Evolutionary conservation across 2,888 invertebrate genomes (phyloP).

Genomic region (Kuschelorhynchus macadamiae): DNA sequence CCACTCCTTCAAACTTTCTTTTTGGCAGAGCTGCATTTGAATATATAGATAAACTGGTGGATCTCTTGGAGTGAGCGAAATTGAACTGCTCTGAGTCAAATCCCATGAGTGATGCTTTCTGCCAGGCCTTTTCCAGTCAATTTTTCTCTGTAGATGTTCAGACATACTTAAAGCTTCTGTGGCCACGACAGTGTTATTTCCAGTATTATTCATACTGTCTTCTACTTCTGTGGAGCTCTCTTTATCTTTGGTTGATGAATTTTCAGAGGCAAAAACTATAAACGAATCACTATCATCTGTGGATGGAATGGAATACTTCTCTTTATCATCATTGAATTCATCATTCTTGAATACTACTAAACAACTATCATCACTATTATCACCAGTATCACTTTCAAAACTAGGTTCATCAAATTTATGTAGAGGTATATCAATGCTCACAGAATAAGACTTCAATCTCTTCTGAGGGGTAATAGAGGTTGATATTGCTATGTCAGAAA

Average conservation of each 20-base stretch:
- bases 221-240: conserved; percentile 7
- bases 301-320: no score
- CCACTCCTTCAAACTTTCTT: conserved; percentile 94
- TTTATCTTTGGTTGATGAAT: neutral
- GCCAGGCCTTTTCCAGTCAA: conserved; percentile 60
- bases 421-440: conserved; percentile 53
- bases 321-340: conserved; percentile 18
- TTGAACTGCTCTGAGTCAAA: conserved; percentile 54
- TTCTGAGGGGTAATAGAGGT: conserved; percentile 33
- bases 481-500: conserved; percentile 17
- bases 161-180: conserved; percentile 26
- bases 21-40: conserved; percentile 96
- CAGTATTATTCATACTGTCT: conserved; percentile 8
- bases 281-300: conserved; percentile 14
- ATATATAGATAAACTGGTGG: conserved; percentile 86
- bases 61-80: conserved; percentile 18
- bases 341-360: conserved; percentile 58
- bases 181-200: conserved; percentile 15
- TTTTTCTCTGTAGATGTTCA: conserved; percentile 55
- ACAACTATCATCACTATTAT: conserved; percentile 51
- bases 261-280: conserved; percentile 15
- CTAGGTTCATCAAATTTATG: conserved; percentile 42
- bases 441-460: conserved; percentile 54
- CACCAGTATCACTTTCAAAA: conserved; percentile 35
- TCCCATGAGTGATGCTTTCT: conserved; percentile 66